These are phyloP conservation scores for Lepisosteus osseus DNA, from an alignment of 2,113 vertebrate species.

Conservation along the genomic window DNA sequence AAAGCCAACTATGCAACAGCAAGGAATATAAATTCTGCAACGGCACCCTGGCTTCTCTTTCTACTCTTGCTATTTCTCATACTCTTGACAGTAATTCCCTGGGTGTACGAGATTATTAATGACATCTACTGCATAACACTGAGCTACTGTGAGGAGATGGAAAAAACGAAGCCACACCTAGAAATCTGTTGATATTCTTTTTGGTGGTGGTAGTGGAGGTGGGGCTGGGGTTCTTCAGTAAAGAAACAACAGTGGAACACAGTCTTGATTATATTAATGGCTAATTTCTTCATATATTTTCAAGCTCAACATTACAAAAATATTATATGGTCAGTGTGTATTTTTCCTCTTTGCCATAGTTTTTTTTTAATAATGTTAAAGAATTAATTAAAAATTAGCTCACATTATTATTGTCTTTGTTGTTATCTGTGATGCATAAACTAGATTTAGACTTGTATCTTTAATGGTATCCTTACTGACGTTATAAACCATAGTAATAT, in stretches of 20 bases:
- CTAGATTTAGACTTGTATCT: no score
- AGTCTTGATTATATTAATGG: no score
- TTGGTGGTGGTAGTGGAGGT: background rate
- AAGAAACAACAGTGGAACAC: slow-evolving; percentile 40
- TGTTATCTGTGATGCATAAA: no score
- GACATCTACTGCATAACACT: slow-evolving; percentile 50
- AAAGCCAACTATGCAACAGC: slow-evolving; percentile 35
- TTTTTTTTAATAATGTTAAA: no score
- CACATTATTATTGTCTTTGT: no score
- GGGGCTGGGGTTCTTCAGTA: background rate
- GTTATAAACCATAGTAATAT: no score
- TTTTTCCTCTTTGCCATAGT: no score
- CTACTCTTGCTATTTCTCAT: slow-evolving; percentile 27
- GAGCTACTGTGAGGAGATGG: slow-evolving; percentile 41
- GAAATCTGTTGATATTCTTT: slow-evolving; percentile 43
- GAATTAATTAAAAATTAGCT: no score
- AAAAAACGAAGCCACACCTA: slow-evolving; percentile 56
- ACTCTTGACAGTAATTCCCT: slow-evolving; percentile 36
- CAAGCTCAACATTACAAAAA: no score
- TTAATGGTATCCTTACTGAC: no score
- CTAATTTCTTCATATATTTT: no score
- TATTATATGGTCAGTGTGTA: no score
- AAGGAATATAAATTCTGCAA: slow-evolving; percentile 23
- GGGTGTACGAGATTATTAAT: slow-evolving; percentile 53
- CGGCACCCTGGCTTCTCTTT: slow-evolving; percentile 1